Conservation (phyloP, 1,140 invertebrate genomes). For the Manduca sexta region DNA sequence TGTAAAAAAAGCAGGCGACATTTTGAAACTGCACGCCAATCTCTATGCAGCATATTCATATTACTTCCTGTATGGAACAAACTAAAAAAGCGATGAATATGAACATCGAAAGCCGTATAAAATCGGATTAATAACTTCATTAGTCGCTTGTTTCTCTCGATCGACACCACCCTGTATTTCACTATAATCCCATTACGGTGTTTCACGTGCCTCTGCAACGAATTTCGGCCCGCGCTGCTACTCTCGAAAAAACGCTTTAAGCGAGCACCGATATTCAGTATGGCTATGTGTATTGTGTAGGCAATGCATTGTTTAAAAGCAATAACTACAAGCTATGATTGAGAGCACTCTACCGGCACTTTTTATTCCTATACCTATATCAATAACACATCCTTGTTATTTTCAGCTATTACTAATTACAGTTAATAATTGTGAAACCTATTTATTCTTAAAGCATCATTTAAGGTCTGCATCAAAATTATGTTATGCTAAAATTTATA, state of each 20-base stretch:
- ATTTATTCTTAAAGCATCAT: no score
- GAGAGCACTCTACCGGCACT: no score
- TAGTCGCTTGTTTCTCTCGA: slow-evolving; percentile 69
- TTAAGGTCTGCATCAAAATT: no score
- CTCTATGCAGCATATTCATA: slow-evolving; percentile 8
- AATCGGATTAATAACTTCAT: slow-evolving; percentile 72
- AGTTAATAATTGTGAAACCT: no score
- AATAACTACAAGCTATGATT: no score
- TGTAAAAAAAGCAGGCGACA: slow-evolving; percentile 20
- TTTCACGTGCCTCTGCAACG: slow-evolving; percentile 32
- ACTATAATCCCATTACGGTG: slow-evolving; percentile 65
- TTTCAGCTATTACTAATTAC: no score
- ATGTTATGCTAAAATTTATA: no score
- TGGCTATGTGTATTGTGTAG: no score
- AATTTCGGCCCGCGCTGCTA: slow-evolving; percentile 23
- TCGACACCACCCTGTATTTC: slow-evolving; percentile 64
- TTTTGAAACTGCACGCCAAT: no score
- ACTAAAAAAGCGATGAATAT: slow-evolving; percentile 42
- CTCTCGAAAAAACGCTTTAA: slow-evolving; percentile 3
- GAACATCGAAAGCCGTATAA: slow-evolving; percentile 55
- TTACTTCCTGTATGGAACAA: slow-evolving; percentile 1
- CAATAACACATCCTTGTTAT: no score
- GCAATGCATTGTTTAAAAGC: no score
- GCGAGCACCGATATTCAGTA: slow-evolving; percentile 15
- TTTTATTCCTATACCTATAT: no score